Conservation (phyloP, 2,888 invertebrate species). For the Eurytoma californica region DNA sequence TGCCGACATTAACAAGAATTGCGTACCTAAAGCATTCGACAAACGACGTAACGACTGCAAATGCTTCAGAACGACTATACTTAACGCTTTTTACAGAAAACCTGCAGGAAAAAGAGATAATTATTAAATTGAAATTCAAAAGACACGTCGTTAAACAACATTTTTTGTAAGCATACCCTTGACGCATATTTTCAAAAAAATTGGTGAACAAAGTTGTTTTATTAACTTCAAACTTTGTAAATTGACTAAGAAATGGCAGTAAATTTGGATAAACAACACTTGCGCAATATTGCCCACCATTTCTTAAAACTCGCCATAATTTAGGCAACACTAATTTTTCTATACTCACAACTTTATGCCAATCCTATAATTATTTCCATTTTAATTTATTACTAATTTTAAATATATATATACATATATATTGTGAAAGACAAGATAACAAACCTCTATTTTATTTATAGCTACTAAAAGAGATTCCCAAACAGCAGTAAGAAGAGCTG, state of each 20-base stretch:
- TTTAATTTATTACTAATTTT: neutral
- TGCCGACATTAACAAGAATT: slow-evolving; percentile 76
- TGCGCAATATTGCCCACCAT: slow-evolving; percentile 88
- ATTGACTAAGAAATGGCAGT: slow-evolving; percentile 84
- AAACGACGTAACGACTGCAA: slow-evolving; percentile 81
- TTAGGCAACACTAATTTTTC: slow-evolving; percentile 85
- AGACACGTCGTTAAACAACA: neutral
- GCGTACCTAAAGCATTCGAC: slow-evolving; percentile 85
- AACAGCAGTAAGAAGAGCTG: slow-evolving; percentile 80
- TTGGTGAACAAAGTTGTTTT: slow-evolving; percentile 78
- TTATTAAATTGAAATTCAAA: neutral
- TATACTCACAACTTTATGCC: slow-evolving; percentile 83
- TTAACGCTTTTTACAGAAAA: slow-evolving; percentile 79
- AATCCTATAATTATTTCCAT: slow-evolving; percentile 78
- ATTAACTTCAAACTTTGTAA: slow-evolving; percentile 78
- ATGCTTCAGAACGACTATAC: slow-evolving; percentile 82
- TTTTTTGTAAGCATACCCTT: slow-evolving; percentile 77
- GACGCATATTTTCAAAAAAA: slow-evolving; percentile 83
- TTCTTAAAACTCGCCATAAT: slow-evolving; percentile 80
- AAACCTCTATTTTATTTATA: slow-evolving; percentile 78
- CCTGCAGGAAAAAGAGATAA: slow-evolving; percentile 72
- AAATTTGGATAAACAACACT: slow-evolving; percentile 84
- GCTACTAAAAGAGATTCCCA: slow-evolving; percentile 86
- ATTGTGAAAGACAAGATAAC: slow-evolving; percentile 8
- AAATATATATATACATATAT: neutral